These are phyloP conservation scores for Pontoporia blainvillei DNA, from an alignment of 2,113 vertebrate species.

Conservation along the genomic window DNA sequence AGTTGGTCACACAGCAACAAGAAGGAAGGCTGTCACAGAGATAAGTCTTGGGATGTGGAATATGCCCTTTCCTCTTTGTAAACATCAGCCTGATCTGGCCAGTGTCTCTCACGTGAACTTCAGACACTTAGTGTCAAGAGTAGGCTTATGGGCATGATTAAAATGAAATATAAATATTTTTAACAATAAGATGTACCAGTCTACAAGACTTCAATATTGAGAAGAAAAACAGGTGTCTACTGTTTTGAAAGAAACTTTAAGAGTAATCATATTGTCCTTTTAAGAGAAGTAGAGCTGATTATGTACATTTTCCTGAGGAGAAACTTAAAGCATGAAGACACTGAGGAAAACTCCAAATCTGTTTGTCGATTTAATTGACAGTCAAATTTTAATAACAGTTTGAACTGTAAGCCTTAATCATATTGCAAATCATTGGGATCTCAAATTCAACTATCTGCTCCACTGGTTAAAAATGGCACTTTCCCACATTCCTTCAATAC, in stretches of 20 bases:
- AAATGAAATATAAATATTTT: background rate
- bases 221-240: background rate
- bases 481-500: background rate
- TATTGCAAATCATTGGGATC: background rate
- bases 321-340: background rate
- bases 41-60: background rate
- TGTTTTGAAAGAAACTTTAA: conserved; percentile 2
- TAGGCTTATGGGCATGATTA: background rate
- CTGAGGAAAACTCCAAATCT: background rate
- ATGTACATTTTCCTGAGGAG: background rate
- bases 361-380: background rate
- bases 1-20: conserved; percentile 24
- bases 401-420: background rate
- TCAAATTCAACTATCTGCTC: background rate
- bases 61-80: background rate
- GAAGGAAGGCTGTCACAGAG: background rate
- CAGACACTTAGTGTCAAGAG: background rate
- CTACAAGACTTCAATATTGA: background rate
- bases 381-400: background rate
- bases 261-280: background rate
- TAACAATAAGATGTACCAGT: background rate
- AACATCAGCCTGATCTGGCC: background rate
- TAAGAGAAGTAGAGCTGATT: background rate
- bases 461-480: background rate
- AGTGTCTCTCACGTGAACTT: background rate